These are phyloP conservation scores for Nebria ingens DNA, from an alignment of 1,140 invertebrate genomes.

Conservation along the genomic window DNA sequence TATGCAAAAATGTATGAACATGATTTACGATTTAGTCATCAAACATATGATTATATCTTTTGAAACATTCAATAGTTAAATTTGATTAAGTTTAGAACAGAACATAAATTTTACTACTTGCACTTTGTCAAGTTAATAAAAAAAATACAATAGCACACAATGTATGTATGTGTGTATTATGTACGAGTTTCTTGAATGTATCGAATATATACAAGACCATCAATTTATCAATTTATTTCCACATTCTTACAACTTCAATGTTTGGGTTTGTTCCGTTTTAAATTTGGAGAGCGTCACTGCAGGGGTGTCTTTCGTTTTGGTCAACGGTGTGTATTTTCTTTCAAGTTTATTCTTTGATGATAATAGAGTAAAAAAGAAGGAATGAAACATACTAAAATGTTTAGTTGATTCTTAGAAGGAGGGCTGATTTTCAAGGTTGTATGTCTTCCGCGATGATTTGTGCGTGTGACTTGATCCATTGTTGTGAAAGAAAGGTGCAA, in stretches of 20 bases:
- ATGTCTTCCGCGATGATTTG: conserved; percentile 6
- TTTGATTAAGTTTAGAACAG: no score
- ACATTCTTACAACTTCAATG: neutral
- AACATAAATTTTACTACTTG: no score
- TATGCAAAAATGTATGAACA: no score
- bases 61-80: neutral
- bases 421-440: no score
- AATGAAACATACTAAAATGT: neutral
- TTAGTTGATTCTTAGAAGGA: neutral
- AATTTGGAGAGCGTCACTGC: neutral
- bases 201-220: no score
- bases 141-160: no score
- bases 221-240: conserved; percentile 1
- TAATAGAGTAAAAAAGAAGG: no score
- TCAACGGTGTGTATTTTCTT: neutral
- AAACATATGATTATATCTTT: neutral
- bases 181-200: no score
- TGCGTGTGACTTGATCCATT: neutral
- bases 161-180: no score
- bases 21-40: neutral
- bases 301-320: neutral
- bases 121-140: no score
- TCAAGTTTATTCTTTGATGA: neutral
- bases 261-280: neutral
- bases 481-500: conserved; percentile 5